Evolutionary conservation across 30 jellyfish, hydroid and myxozoan species (phyloP), one percentile per base, ranked within the genome.

Genomic region (Aurelia sp.): DNA sequence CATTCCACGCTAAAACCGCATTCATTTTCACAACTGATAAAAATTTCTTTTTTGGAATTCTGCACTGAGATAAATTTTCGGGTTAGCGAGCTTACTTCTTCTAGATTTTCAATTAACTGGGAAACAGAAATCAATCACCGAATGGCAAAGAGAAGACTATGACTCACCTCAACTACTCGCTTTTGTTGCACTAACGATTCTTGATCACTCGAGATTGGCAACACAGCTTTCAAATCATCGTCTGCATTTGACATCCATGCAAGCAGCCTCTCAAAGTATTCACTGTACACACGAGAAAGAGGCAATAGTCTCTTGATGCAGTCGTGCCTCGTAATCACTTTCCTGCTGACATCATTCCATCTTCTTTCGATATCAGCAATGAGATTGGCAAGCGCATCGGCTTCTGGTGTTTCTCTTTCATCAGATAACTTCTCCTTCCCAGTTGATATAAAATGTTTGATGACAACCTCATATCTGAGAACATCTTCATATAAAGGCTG

Each of bases 231-330:
- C 50, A 91, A 20, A 35, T 85, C 90, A 21, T 58, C 85, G 47
- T 89, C 97, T 50, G 96, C 92, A 31, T 76, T 62, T 24, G 84
- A 70, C 75, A 94, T 68, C 97, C 97, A 94, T 19, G 97, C 82
- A 24, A 61, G 74, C 64, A 88, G 63, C 61, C 80, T 66, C 66
- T 78, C 97, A 5, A 94, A 76, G 27, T 75, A 92, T 18, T 85
- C 93, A 50, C 84, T 71, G 81, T 72, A 86, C 38, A 59, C 87
- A 21, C 73, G 64, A 17, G 95, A 94, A 22, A 74, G 77, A 55
- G 99, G 99, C 85, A 84, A 57, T 38, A 94, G 13, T 20, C 77
- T 63, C 40, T 76, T 88, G 72, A 94, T 94, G 72, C 91, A 97
- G 40, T 75, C 87, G 13, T 84, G 73, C 69, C 99, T 79, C 53